These are phyloP conservation scores for Patella depressa DNA, from an alignment of 2,888 invertebrate genomes.

Conservation along the genomic window DNA sequence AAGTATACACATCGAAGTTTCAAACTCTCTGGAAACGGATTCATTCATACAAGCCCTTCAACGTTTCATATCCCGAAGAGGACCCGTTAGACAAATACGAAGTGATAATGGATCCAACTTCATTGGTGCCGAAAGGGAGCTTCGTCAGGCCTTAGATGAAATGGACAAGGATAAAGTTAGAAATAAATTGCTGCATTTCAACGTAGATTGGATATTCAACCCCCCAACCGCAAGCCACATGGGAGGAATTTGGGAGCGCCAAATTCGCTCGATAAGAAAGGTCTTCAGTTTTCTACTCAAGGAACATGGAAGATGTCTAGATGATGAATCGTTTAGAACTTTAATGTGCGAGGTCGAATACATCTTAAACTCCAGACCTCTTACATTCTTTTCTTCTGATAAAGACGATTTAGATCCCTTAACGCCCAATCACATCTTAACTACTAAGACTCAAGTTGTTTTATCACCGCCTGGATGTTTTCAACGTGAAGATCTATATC, in stretches of 20 bases:
- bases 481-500: no score
- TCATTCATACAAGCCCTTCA: constrained; percentile 17
- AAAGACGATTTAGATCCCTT: not conserved
- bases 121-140: not conserved
- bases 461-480: no score
- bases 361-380: not conserved
- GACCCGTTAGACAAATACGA: constrained; percentile 13
- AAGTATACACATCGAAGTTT: constrained; percentile 48
- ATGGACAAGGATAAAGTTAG: not conserved
- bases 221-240: not conserved
- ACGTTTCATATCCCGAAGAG: constrained; percentile 12
- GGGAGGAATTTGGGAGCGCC: not conserved
- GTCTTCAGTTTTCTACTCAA: not conserved
- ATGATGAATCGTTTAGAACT: not conserved
- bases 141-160: not conserved
- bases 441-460: not conserved
- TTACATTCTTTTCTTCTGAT: not conserved
- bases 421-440: not conserved
- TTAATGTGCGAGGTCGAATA: not conserved
- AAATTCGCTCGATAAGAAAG: not conserved
- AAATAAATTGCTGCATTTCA: not conserved
- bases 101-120: not conserved
- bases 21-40: constrained; percentile 14
- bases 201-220: not conserved
- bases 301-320: not conserved